phyloP scores from a whole-genome alignment of 2,113 vertebrate species.

The Pomatorhinus ruficollis region DNA sequence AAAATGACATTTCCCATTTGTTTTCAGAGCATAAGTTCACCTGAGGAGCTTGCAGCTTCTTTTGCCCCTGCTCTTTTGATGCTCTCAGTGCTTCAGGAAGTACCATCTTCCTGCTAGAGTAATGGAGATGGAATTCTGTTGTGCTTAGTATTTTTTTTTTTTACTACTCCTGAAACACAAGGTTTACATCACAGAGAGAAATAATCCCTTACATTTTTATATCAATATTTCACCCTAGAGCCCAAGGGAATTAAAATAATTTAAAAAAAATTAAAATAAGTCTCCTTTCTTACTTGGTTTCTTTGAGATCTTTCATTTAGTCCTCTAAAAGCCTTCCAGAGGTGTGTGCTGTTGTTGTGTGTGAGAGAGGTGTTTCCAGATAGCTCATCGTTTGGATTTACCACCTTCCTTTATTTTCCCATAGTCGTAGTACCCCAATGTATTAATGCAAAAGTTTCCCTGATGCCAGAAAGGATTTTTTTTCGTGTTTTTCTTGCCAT shows the following conservation, averaged over 20 bases:
- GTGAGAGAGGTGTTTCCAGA: not conserved
- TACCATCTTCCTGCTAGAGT: not conserved
- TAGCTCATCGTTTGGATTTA: not conserved
- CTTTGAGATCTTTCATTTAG: not conserved
- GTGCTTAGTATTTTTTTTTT: not conserved
- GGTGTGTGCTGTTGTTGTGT: not conserved
- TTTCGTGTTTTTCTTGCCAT: not conserved
- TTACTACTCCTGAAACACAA: not conserved
- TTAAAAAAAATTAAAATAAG: not conserved
- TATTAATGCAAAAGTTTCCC: not conserved
- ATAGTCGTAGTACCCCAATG: not conserved
- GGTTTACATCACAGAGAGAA: not conserved
- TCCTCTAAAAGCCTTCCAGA: not conserved
- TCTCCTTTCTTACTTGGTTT: not conserved
- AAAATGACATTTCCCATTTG: not conserved
- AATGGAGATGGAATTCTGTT: not conserved
- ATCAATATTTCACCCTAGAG: not conserved
- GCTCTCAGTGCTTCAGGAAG: not conserved
- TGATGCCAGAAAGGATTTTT: not conserved
- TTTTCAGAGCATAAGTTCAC: not conserved
- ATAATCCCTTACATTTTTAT: not conserved
- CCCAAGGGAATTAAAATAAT: not conserved
- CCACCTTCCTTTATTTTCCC: not conserved
- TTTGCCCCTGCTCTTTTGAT: not conserved
- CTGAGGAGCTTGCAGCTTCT: not conserved